These are phyloP conservation scores for Pygocentrus nattereri DNA, from an alignment of 2,797 vertebrate genomes.

Conservation along the genomic window DNA sequence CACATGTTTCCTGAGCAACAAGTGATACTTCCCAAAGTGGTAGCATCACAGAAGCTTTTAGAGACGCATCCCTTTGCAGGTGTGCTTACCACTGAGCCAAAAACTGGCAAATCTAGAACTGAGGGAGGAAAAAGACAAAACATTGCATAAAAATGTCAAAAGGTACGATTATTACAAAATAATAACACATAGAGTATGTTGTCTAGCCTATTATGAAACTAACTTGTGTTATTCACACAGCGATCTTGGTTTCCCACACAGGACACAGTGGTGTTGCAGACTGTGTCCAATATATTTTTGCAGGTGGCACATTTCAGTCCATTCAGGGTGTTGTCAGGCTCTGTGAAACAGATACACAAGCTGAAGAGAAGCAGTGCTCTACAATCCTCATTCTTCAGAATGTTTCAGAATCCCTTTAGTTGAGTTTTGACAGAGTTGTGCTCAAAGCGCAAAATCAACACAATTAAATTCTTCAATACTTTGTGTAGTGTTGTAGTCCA, in stretches of 20 bases:
- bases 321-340: background rate
- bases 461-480: too few species aligned
- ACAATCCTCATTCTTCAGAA: too few species aligned
- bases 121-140: background rate
- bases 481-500: too few species aligned
- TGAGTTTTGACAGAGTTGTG: too few species aligned
- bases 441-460: too few species aligned
- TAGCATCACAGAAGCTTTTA: background rate
- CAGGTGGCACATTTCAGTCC: constrained; percentile 19
- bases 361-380: background rate
- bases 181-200: background rate
- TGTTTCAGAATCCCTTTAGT: too few species aligned
- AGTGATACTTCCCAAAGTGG: background rate
- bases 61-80: constrained; percentile 9
- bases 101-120: background rate
- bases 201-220: background rate
- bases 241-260: constrained; percentile 28
- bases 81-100: background rate
- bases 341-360: constrained; percentile 1
- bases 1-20: constrained; percentile 7
- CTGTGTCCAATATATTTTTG: background rate
- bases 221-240: background rate
- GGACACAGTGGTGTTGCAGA: constrained; percentile 13
- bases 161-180: too few species aligned
- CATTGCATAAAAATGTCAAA: too few species aligned